These are phyloP conservation scores for Rhincodon typus DNA, from an alignment of 2,797 vertebrate genomes.

Conservation along the genomic window DNA sequence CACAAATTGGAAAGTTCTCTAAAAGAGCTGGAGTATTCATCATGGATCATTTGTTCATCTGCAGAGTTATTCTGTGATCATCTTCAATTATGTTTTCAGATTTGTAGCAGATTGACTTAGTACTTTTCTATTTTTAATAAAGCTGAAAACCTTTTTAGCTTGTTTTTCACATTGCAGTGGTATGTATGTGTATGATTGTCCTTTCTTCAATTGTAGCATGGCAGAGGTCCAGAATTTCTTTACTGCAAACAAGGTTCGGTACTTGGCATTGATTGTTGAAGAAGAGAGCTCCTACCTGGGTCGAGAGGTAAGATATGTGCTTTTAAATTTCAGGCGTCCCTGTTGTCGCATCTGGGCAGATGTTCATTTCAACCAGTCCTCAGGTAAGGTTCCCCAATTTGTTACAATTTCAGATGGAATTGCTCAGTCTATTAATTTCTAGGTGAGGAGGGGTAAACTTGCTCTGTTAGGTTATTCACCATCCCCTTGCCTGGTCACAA, in stretches of 20 bases:
- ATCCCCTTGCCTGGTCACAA: no score
- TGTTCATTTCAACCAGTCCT: no score
- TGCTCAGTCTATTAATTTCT: no score
- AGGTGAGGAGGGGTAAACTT: no score
- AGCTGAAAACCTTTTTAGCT: neutral
- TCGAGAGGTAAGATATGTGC: constrained; percentile 71
- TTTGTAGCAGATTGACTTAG: neutral
- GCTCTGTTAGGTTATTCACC: no score
- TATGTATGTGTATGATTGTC: neutral
- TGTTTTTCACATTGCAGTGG: no score
- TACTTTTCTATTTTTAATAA: neutral
- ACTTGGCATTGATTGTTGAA: constrained; percentile 83
- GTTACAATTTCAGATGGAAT: no score
- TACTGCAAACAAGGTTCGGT: constrained; percentile 60
- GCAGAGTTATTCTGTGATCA: neutral
- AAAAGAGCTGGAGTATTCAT: no score
- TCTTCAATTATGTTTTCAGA: neutral
- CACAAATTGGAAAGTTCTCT: no score
- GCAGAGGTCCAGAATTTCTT: constrained; percentile 73
- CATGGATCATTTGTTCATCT: no score
- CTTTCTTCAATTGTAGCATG: constrained; percentile 55
- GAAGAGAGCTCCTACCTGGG: constrained; percentile 67
- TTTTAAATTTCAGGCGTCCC: neutral
- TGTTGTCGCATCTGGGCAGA: neutral
- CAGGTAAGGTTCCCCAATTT: no score